These are phyloP conservation scores for Lottia scabra DNA, from an alignment of 2,888 invertebrate genomes.

Conservation along the genomic window DNA sequence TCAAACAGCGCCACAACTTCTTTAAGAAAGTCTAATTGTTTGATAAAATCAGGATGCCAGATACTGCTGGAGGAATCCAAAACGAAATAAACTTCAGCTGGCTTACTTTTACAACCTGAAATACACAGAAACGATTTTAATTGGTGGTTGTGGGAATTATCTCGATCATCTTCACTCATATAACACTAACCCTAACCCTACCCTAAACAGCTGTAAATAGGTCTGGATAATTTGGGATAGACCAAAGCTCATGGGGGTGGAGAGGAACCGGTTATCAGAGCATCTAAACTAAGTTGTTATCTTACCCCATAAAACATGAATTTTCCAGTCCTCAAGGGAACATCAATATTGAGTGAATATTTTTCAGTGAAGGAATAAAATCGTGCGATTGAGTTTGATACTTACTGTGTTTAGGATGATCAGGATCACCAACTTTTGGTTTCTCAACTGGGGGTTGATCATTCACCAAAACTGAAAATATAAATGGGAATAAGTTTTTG, in stretches of 20 bases:
- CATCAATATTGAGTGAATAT: neutral
- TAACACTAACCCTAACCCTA: too few relatives aligned
- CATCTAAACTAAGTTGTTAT: too few relatives aligned
- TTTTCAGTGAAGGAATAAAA: too few relatives aligned
- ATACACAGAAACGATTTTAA: too few relatives aligned
- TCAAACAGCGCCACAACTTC: conserved; percentile 32
- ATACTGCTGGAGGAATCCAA: conserved; percentile 37
- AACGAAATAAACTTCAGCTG: conserved; percentile 25
- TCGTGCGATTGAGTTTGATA: neutral
- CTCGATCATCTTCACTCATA: too few relatives aligned
- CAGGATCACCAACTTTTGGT: neutral
- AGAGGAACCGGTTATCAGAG: too few relatives aligned
- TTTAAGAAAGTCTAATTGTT: conserved; percentile 26
- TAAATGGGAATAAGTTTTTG: too few relatives aligned
- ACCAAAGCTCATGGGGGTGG: too few relatives aligned
- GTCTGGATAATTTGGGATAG: too few relatives aligned
- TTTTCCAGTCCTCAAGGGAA: neutral
- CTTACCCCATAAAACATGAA: too few relatives aligned
- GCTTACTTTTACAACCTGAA: conserved; percentile 13
- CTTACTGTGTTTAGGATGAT: neutral
- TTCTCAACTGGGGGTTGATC: neutral
- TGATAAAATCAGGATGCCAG: conserved; percentile 18
- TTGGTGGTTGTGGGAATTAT: too few relatives aligned
- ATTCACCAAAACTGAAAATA: neutral
- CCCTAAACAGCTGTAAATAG: too few relatives aligned